phyloP scores from a whole-genome alignment of 1,140 invertebrate genomes.

The Episyrphus balteatus region DNA sequence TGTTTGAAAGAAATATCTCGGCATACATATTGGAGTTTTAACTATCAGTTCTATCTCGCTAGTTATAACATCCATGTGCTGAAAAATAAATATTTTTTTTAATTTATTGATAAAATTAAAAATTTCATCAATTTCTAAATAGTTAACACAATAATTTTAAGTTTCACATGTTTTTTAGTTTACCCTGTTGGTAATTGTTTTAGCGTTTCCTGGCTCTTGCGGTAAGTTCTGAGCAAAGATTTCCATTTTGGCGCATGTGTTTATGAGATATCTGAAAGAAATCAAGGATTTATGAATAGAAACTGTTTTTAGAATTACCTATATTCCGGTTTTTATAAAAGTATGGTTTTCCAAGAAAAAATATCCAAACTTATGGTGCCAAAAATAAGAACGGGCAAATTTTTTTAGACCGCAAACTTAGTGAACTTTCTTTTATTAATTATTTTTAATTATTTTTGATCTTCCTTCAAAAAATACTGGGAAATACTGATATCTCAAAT shows the following conservation, averaged over 20 bases:
- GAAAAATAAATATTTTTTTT: neutral
- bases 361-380: no score
- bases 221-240: slow-evolving; percentile 15
- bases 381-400: no score
- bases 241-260: neutral
- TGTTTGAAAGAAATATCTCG: slow-evolving; percentile 81
- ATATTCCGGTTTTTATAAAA: no score
- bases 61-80: slow-evolving; percentile 30
- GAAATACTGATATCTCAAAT: no score
- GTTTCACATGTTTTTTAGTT: no score
- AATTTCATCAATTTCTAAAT: neutral
- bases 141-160: slow-evolving; percentile 6
- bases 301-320: no score
- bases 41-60: slow-evolving; percentile 32
- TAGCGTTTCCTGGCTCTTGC: slow-evolving; percentile 22
- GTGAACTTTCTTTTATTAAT: no score
- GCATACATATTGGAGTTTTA: slow-evolving; percentile 37
- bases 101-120: neutral
- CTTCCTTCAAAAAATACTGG: no score
- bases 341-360: no score
- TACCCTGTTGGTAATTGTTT: slow-evolving; percentile 24
- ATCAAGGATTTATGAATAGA: no score
- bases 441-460: no score
- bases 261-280: neutral
- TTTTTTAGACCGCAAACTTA: no score